phyloP scores from a whole-genome alignment of 2,113 vertebrate species.

The Pollachius pollachius region DNA sequence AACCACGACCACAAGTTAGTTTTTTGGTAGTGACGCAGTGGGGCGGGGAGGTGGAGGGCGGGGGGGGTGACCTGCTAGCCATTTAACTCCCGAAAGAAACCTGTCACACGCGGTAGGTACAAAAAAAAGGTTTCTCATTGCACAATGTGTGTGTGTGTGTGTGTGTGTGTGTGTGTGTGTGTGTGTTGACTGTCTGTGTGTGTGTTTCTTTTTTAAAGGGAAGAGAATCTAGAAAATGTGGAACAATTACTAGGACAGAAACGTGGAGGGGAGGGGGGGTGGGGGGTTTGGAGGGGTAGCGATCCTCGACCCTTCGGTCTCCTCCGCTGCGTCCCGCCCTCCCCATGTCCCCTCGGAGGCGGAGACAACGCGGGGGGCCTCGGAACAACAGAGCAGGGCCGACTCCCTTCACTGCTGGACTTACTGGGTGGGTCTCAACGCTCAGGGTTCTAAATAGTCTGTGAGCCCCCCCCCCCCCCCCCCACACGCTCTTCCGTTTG shows the following conservation, averaged over 20 bases:
- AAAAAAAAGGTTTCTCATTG: slow-evolving; percentile 1
- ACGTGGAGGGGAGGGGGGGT: neutral
- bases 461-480: neutral
- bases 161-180: too few relatives aligned
- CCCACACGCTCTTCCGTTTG: neutral
- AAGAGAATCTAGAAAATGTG: slow-evolving; percentile 24
- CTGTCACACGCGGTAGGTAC: neutral
- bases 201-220: slow-evolving; percentile 11
- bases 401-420: neutral
- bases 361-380: too few relatives aligned
- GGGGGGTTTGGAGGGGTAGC: too few relatives aligned
- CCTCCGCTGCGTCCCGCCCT: too few relatives aligned
- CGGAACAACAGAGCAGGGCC: neutral
- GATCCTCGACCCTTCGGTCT: too few relatives aligned
- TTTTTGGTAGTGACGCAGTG: slow-evolving; percentile 56
- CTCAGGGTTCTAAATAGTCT: neutral
- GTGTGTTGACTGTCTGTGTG: too few relatives aligned
- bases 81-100: too few relatives aligned
- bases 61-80: too few relatives aligned
- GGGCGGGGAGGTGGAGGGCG: neutral
- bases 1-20: slow-evolving; percentile 64
- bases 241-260: slow-evolving; percentile 18
- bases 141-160: neutral
- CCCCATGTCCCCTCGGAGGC: too few relatives aligned
- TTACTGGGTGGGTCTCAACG: too few relatives aligned